Evolutionary conservation across 1,140 invertebrate species (phyloP).

Genomic region (Nephila pilipes): DNA sequence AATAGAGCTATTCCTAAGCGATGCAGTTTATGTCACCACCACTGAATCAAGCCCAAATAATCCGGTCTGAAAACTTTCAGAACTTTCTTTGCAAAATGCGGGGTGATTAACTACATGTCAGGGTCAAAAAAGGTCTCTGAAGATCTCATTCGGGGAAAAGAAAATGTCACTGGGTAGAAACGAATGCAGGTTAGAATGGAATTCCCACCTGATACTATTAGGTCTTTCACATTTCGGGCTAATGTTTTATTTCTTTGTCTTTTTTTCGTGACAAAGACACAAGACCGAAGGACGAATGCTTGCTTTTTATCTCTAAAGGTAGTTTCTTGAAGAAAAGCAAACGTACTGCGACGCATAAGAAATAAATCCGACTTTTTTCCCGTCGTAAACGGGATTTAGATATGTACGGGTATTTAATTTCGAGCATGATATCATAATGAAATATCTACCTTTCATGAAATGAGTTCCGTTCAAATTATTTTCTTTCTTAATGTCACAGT

Average conservation of each 20-base stretch:
- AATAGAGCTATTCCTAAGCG: constrained; percentile 56
- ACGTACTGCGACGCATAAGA: not conserved
- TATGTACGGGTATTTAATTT: too few relatives aligned
- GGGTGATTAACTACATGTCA: constrained; percentile 39
- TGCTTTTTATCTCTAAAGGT: not conserved
- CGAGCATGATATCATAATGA: too few relatives aligned
- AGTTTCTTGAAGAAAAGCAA: not conserved
- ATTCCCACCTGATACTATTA: constrained; percentile 22
- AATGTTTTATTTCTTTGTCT: constrained; percentile 1
- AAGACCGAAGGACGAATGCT: not conserved
- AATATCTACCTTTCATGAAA: too few relatives aligned
- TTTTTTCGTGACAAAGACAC: not conserved
- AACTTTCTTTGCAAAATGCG: constrained; percentile 30
- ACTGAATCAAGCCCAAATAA: constrained; percentile 41
- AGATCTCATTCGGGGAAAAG: constrained; percentile 14
- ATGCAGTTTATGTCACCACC: constrained; percentile 44
- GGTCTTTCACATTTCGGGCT: constrained; percentile 21
- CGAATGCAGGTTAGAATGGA: constrained; percentile 26
- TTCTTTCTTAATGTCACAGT: too few relatives aligned
- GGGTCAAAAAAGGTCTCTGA: constrained; percentile 18
- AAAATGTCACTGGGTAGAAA: constrained; percentile 29
- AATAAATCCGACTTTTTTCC: not conserved
- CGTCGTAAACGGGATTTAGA: not conserved
- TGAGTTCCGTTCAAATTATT: too few relatives aligned
- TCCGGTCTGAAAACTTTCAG: constrained; percentile 25